Conservation (phyloP, 2,797 vertebrate species). For the Bucorvus abyssinicus region DNA sequence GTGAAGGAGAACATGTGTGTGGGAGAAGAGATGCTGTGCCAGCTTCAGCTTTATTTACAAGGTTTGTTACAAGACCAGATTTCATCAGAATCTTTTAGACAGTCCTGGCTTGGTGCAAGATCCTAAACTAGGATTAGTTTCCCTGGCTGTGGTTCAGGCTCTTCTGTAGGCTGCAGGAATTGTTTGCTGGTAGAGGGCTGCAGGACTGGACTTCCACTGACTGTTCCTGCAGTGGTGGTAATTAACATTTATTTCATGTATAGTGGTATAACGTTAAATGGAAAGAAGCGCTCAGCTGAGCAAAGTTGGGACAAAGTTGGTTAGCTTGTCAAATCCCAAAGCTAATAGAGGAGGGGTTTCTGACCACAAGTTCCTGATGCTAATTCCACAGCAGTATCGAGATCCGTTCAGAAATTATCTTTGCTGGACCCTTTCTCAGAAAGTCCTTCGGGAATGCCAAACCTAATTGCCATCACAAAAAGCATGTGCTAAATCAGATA, state of each 20-base stretch:
- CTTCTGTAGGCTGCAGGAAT: background rate
- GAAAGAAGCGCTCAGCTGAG: background rate
- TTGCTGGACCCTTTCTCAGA: background rate
- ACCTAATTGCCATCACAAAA: background rate
- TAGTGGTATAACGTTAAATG: background rate
- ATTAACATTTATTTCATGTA: background rate
- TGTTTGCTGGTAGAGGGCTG: background rate
- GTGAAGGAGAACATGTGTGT: background rate
- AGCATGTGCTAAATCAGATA: background rate
- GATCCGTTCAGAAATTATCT: background rate
- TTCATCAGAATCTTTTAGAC: background rate
- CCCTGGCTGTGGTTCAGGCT: background rate
- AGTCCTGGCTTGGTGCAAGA: background rate
- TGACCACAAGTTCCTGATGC: background rate
- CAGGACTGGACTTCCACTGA: background rate
- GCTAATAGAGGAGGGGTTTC: background rate
- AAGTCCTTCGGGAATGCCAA: background rate
- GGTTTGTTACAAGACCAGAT: conserved; percentile 12
- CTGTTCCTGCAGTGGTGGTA: background rate
- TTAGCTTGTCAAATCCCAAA: background rate
- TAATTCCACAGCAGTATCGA: background rate
- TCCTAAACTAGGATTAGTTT: background rate
- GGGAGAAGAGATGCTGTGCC: background rate
- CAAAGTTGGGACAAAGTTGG: background rate
- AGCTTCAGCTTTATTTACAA: conserved; percentile 34